These are phyloP conservation scores for Potamilus streckersoni DNA, from an alignment of 1,140 invertebrate species.

Conservation along the genomic window DNA sequence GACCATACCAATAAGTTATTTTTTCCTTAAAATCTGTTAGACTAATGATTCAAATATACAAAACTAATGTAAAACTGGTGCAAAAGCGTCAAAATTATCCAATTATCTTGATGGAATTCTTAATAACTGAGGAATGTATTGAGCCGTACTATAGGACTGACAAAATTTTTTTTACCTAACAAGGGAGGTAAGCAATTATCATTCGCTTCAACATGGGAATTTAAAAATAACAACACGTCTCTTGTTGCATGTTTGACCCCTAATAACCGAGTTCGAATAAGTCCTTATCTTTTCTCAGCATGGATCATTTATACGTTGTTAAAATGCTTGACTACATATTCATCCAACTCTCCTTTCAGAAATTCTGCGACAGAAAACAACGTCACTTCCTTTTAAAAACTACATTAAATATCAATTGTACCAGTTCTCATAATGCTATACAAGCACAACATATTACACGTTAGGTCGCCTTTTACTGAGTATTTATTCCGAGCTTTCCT, in stretches of 20 bases:
- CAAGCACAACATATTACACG: not conserved
- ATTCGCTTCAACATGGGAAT: slow-evolving; percentile 95
- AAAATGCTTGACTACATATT: slow-evolving; percentile 79
- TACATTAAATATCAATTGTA: not conserved
- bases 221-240: slow-evolving; percentile 90
- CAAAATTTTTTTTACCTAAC: slow-evolving; percentile 72
- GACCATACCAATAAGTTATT: too few relatives aligned
- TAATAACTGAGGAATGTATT: too few relatives aligned
- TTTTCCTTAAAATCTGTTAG: too few relatives aligned
- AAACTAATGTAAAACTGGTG: too few relatives aligned
- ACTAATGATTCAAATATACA: too few relatives aligned
- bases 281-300: slow-evolving; percentile 80
- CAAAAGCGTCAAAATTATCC: too few relatives aligned
- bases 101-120: too few relatives aligned
- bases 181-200: slow-evolving; percentile 96
- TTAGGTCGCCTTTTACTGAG: not conserved
- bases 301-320: slow-evolving; percentile 84
- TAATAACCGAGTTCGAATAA: slow-evolving; percentile 88
- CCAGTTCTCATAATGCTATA: not conserved
- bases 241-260: slow-evolving; percentile 86
- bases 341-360: slow-evolving; percentile 78
- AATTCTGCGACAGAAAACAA: slow-evolving; percentile 36
- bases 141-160: too few relatives aligned
- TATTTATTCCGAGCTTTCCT: not conserved
- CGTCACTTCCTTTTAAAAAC: not conserved